Conservation (phyloP, 1,140 invertebrate species). For the Aplysia californica region DNA sequence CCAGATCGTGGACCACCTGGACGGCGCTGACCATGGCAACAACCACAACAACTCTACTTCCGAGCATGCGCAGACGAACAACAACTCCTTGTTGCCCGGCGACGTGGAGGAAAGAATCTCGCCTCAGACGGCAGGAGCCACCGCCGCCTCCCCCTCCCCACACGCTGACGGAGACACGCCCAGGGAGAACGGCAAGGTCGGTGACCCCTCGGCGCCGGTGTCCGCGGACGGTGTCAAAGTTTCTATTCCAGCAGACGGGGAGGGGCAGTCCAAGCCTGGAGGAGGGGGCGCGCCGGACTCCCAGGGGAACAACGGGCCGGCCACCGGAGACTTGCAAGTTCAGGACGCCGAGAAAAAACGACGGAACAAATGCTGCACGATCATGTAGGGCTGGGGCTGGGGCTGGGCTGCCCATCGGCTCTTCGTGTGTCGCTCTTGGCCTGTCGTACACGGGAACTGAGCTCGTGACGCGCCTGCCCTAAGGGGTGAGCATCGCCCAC, state of each 20-base stretch:
- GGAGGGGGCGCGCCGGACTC: neutral
- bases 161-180: neutral
- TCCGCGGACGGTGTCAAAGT: constrained; percentile 24
- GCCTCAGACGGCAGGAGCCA: neutral
- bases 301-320: neutral
- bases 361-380: constrained; percentile 28
- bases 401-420: too few relatives aligned
- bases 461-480: too few relatives aligned
- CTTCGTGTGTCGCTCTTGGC: too few relatives aligned
- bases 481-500: too few relatives aligned
- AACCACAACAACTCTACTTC: neutral
- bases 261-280: neutral
- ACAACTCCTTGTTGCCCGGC: too few relatives aligned
- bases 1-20: neutral
- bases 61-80: too few relatives aligned
- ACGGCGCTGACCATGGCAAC: neutral
- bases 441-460: too few relatives aligned
- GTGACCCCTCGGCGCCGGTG: neutral
- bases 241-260: constrained; percentile 24
- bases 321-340: neutral
- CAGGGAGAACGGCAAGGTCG: constrained; percentile 31
- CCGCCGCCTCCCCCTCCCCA: neutral
- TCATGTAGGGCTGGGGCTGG: constrained; percentile 24
- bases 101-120: constrained; percentile 30
- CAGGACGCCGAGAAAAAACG: constrained; percentile 28